Evolutionary conservation across 1,140 invertebrate genomes (phyloP).

Genomic region (Megalonaias nervosa): DNA sequence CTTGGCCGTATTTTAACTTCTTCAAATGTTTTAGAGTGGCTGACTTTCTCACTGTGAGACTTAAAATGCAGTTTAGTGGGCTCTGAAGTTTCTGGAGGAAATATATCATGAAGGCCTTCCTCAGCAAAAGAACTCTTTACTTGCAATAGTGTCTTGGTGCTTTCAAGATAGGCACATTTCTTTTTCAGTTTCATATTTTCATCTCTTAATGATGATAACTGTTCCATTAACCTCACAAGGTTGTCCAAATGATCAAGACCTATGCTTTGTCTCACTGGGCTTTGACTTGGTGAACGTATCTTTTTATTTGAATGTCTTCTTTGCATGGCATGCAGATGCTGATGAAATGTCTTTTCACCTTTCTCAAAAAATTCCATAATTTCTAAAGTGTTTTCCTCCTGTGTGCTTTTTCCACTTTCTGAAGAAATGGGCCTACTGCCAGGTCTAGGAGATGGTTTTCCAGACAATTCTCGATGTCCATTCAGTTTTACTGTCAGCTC

Average conservation of each 20-base stretch:
- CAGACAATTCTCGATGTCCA: slow-evolving; percentile 21
- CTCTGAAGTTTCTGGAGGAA: slow-evolving; percentile 1
- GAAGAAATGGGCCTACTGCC: slow-evolving; percentile 19
- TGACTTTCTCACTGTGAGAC: background rate
- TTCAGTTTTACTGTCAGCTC: slow-evolving; percentile 27
- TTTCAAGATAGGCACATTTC: slow-evolving; percentile 81
- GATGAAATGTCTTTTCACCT: slow-evolving; percentile 50
- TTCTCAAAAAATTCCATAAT: slow-evolving; percentile 65
- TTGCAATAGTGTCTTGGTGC: slow-evolving; percentile 78
- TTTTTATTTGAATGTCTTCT: slow-evolving; percentile 35
- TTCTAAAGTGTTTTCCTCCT: slow-evolving; percentile 42
- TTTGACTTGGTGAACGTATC: slow-evolving; percentile 58
- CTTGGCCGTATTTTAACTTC: slow-evolving; percentile 42
- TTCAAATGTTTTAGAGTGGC: slow-evolving; percentile 1
- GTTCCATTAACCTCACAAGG: slow-evolving; percentile 82
- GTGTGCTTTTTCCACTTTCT: slow-evolving; percentile 37
- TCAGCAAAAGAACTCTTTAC: slow-evolving; percentile 53
- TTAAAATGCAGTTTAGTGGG: background rate
- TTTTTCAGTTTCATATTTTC: slow-evolving; percentile 80
- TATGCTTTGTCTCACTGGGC: slow-evolving; percentile 59
- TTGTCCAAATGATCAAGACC: slow-evolving; percentile 84
- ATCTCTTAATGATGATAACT: slow-evolving; percentile 80
- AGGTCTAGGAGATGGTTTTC: slow-evolving; percentile 31
- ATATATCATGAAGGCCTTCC: slow-evolving; percentile 37
- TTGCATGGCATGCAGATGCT: slow-evolving; percentile 27